Conservation (phyloP, 2,888 invertebrate species). For the Metellina segmentata region DNA sequence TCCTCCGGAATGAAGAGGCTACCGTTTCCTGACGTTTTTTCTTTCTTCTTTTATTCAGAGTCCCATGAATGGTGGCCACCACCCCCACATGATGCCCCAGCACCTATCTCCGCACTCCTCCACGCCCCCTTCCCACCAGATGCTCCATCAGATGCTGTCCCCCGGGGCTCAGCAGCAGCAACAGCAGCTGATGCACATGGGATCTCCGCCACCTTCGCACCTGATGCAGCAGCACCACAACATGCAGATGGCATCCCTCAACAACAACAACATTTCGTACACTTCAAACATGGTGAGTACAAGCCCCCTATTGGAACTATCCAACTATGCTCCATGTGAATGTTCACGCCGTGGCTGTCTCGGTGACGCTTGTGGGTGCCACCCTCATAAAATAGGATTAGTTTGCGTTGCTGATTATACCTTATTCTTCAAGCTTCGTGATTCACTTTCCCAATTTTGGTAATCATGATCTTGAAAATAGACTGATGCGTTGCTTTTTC, state of each 20-base stretch:
- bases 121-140: constrained; percentile 62
- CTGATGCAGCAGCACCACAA: constrained; percentile 56
- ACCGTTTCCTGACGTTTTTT: not conserved
- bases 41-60: constrained; percentile 6
- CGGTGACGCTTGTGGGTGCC: no score
- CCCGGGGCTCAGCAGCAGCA: constrained; percentile 60
- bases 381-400: no score
- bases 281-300: constrained; percentile 63
- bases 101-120: constrained; percentile 49
- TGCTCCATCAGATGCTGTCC: constrained; percentile 72
- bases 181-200: constrained; percentile 44
- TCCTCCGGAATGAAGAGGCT: not conserved
- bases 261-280: constrained; percentile 53
- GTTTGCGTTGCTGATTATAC: not conserved
- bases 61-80: constrained; percentile 65
- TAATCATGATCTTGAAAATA: not conserved
- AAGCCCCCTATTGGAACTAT: no score
- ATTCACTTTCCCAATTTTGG: not conserved
- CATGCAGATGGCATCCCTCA: constrained; percentile 48
- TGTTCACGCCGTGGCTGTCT: no score
- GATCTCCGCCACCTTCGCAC: constrained; percentile 27
- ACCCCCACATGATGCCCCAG: constrained; percentile 50
- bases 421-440: not conserved
- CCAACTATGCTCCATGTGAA: no score
- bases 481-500: not conserved